Conservation (phyloP, 2,888 invertebrate genomes). For the Willowsia nigromaculata region DNA sequence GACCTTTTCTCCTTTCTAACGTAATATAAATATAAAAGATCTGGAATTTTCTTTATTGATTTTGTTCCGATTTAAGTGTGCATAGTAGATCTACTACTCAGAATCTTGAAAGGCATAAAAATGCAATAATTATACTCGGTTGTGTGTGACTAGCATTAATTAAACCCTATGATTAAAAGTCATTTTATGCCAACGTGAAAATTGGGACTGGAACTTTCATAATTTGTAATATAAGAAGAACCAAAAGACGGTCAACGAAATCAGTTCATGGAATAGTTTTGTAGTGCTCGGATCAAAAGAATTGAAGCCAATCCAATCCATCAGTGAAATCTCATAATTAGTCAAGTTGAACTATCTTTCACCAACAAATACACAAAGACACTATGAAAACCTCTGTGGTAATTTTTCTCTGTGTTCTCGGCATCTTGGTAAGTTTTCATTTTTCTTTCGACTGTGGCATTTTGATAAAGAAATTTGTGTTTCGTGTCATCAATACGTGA, state of each 20-base stretch:
- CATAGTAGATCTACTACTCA: too few species aligned
- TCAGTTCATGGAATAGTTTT: constrained; percentile 5
- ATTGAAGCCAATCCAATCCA: background rate
- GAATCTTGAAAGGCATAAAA: too few species aligned
- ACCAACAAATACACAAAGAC: background rate
- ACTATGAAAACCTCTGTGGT: constrained; percentile 26
- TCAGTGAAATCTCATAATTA: background rate
- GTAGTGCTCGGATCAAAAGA: background rate
- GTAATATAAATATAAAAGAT: background rate
- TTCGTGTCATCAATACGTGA: too few species aligned
- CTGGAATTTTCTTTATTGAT: constrained; percentile 63
- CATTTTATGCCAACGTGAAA: background rate
- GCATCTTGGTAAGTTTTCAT: constrained; percentile 29
- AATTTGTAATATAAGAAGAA: background rate
- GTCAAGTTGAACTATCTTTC: too few species aligned
- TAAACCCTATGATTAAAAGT: background rate
- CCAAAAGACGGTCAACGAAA: background rate
- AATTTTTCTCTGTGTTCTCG: background rate
- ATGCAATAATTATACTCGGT: background rate
- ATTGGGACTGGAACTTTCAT: background rate
- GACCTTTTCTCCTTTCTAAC: constrained; percentile 52
- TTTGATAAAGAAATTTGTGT: background rate
- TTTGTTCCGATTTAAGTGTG: constrained; percentile 8
- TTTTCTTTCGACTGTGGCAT: background rate
- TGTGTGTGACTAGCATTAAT: background rate